Conservation (phyloP, 2,888 invertebrate genomes). For the Pyrochroa serraticornis region DNA sequence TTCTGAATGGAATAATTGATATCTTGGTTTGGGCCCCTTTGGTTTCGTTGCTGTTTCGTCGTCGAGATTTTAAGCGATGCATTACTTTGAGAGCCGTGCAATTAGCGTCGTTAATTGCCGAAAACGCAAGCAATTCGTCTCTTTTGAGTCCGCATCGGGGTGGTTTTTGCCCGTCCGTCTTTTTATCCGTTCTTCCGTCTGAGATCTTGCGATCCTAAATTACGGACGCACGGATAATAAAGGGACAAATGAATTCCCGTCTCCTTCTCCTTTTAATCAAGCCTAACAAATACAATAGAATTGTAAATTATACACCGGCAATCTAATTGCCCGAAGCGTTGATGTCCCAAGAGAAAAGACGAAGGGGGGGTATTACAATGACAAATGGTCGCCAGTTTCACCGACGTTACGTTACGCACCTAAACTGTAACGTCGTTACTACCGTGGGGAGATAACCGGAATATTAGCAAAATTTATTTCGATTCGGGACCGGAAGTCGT, state of each 20-base stretch:
- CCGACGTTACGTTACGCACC: constrained; percentile 14
- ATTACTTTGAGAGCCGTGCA: too few species aligned
- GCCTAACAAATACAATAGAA: constrained; percentile 27
- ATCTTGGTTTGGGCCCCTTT: too few species aligned
- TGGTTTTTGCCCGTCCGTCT: too few species aligned
- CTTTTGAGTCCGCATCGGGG: too few species aligned
- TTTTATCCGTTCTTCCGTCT: too few species aligned
- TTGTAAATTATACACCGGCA: constrained; percentile 25
- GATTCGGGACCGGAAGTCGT: constrained; percentile 7
- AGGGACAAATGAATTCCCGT: constrained; percentile 17
- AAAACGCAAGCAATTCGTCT: too few species aligned
- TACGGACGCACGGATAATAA: constrained; percentile 12
- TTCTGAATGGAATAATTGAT: too few species aligned
- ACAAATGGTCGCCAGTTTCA: constrained; percentile 21
- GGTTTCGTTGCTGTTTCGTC: too few species aligned
- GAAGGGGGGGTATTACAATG: constrained; percentile 23
- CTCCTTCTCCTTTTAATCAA: constrained; percentile 25
- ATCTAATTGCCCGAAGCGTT: constrained; percentile 25
- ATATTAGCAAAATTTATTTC: constrained; percentile 11
- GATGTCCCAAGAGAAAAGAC: constrained; percentile 8
- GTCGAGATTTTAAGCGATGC: too few species aligned
- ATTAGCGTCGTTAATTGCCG: too few species aligned
- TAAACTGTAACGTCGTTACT: constrained; percentile 18
- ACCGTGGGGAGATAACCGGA: constrained; percentile 12
- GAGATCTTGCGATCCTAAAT: not conserved